Evolutionary conservation across 2,113 vertebrate species (phyloP), one percentile per base, ranked within the genome.

Genomic region (Barnardius zonarius): DNA sequence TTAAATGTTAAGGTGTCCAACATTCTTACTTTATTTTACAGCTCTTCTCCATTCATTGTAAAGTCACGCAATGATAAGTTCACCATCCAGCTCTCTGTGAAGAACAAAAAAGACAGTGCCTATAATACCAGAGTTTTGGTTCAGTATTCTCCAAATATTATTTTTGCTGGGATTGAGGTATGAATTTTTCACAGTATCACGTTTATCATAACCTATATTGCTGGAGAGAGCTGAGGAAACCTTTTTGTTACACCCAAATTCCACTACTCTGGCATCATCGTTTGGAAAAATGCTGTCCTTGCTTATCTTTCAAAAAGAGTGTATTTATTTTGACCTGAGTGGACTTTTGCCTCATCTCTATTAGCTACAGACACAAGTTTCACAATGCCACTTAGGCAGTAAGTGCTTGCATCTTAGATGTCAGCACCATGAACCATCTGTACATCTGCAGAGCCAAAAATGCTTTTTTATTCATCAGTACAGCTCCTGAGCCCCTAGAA

Each of bases 81-180:
- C 83, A 97, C 98, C 1, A 95, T 99, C 57, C 97, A 95, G 70
- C 95, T 99, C 67, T 98, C 86, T 4, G 80, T 99, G 46, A 98
- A 57, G 79, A 99, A 99, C 96, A 98, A 97, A 70, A 98, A 98
- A 95, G 99, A 99, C 94, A 99, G 98, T 39, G 99, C 99, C 6
- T 99, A 99, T 96, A 99, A 99, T 93, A 98, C 99, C 49, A 99
- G 98, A 81, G 98, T 99, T 51, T 94, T 96, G 24, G 95, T 99
- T 79, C 98, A 97, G 44, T 98, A 99, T 95, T 98, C 99, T 41
- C 97, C 98, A 66, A 99, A 99, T 97, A 98, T 99, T 92, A 98
- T 99, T 95, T 99, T 98, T 72, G 98, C 98, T 33, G 99, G 98
- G 96, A 98, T 98, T 46, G 99, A 99, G 99, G 99, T 99, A 97